phyloP scores from a whole-genome alignment of 2,113 vertebrate species.

The Saiga tatarica region DNA sequence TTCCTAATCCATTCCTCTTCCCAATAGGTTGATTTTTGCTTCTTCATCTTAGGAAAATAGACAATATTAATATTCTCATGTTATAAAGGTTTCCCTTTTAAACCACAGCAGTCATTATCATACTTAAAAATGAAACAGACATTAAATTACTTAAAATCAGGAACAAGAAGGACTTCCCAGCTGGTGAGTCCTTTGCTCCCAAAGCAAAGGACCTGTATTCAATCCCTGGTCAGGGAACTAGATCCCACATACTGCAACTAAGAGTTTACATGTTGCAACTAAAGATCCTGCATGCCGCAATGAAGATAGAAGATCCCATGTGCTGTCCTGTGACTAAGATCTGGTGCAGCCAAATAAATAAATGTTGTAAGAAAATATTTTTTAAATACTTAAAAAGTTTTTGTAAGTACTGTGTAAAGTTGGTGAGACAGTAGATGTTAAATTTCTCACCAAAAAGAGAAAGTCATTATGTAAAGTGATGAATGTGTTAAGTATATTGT shows the following conservation, averaged over 20 bases:
- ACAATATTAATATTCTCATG: neutral
- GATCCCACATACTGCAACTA: neutral
- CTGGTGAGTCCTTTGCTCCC: neutral
- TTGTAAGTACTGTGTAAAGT: neutral
- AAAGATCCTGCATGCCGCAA: neutral
- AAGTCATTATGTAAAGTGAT: neutral
- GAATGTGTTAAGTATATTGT: neutral
- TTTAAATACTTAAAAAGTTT: neutral
- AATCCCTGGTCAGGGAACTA: neutral
- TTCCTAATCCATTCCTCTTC: constrained; percentile 13
- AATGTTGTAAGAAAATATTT: neutral
- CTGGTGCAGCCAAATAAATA: neutral
- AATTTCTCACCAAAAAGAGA: neutral
- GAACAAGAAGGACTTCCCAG: neutral
- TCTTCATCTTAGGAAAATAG: neutral
- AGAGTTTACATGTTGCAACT: neutral
- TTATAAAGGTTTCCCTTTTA: neutral
- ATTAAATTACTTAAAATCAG: neutral
- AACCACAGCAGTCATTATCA: neutral
- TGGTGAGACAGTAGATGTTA: neutral
- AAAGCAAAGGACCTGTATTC: neutral
- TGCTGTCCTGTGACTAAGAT: neutral
- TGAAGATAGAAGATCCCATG: neutral
- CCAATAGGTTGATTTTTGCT: neutral
- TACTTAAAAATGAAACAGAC: neutral